Evolutionary conservation across 92 coral and sea anemone species (phyloP).

Genomic region (Chrysogorgia sp.): DNA sequence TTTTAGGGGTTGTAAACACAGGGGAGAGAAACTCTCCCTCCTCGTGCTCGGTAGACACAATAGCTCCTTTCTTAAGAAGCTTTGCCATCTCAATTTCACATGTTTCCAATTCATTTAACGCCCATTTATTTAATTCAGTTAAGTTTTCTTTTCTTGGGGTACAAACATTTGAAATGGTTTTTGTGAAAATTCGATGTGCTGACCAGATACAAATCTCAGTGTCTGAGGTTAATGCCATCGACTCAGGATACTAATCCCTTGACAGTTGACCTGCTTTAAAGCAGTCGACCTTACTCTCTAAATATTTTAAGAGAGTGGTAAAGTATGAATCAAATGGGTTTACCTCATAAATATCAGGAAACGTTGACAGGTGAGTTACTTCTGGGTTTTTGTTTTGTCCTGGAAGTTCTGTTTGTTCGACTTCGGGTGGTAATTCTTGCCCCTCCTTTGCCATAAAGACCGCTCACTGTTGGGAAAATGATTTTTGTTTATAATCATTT

Average conservation of each 20-base stretch:
- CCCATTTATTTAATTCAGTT: too few relatives aligned
- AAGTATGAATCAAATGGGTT: neutral
- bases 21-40: too few relatives aligned
- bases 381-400: neutral
- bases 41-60: too few relatives aligned
- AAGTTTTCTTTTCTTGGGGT: neutral
- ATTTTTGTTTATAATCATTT: neutral
- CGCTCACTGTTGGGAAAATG: neutral
- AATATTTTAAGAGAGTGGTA: neutral
- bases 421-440: neutral
- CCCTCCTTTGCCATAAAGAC: neutral
- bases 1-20: too few relatives aligned
- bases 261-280: conserved; percentile 8
- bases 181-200: neutral
- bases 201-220: conserved; percentile 21
- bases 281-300: neutral
- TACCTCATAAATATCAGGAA: neutral
- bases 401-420: neutral
- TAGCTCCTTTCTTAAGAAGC: too few relatives aligned
- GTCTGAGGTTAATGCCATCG: conserved; percentile 4
- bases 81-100: too few relatives aligned
- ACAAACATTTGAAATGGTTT: neutral
- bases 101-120: too few relatives aligned
- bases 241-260: neutral
- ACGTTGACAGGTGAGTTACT: neutral